Evolutionary conservation across 1,140 invertebrate genomes (phyloP).

Genomic region (Platorchestia sp.): DNA sequence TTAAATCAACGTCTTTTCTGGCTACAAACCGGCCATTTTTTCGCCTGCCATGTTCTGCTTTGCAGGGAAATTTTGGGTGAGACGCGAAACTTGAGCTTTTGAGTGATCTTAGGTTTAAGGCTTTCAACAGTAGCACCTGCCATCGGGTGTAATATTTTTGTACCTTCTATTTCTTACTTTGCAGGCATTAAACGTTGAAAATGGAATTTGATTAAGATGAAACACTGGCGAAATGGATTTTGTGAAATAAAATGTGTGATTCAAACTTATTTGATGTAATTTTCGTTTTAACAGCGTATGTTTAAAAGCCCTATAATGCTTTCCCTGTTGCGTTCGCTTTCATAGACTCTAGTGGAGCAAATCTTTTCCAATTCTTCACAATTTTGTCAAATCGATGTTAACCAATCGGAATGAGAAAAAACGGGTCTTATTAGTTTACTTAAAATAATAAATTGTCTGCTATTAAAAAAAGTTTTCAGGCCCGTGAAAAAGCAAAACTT

Average conservation of each 20-base stretch:
- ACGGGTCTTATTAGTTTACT: neutral
- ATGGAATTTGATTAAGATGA: neutral
- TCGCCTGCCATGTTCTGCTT: neutral
- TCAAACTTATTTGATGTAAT: neutral
- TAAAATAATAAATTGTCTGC: neutral
- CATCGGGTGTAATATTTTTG: neutral
- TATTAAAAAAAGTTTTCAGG: neutral
- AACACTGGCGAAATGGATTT: neutral
- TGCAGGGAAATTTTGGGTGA: neutral
- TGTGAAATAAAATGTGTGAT: neutral
- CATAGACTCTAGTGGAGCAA: neutral
- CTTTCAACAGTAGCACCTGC: neutral
- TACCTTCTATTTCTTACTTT: neutral
- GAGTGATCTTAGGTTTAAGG: neutral
- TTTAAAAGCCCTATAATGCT: neutral
- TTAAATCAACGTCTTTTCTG: neutral
- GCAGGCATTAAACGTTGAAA: neutral
- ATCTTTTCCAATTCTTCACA: neutral
- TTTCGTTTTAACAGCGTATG: neutral
- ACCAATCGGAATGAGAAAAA: neutral
- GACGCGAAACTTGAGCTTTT: neutral
- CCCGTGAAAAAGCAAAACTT: neutral
- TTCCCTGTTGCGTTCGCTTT: neutral
- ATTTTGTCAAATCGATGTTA: neutral
- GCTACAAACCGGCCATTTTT: neutral